Conservation (phyloP, 1,140 invertebrate genomes). For the Leptestheria dahalacensis region DNA sequence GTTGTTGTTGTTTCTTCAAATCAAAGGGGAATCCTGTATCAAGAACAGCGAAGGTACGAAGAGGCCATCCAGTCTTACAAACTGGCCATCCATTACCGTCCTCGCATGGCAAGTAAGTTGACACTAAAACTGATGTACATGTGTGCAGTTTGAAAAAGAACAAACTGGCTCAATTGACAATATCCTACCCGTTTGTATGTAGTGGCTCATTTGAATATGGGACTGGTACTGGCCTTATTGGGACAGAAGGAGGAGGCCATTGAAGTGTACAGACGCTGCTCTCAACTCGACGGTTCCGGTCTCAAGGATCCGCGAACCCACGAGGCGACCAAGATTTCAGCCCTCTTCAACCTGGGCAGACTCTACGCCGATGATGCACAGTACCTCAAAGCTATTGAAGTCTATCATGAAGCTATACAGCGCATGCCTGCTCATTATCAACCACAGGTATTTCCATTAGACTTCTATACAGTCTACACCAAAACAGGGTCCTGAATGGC, state of each 20-base stretch:
- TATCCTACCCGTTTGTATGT: conserved; percentile 19
- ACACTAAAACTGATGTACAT: neutral
- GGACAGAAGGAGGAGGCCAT: conserved; percentile 70
- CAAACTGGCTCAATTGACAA: no score
- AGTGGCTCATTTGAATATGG: conserved; percentile 93
- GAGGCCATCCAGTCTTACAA: conserved; percentile 85
- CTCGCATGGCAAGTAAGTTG: conserved; percentile 81
- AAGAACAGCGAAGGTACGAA: conserved; percentile 70
- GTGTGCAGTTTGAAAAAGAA: no score
- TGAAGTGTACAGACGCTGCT: conserved; percentile 60
- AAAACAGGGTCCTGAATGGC: no score
- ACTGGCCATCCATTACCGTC: conserved; percentile 80
- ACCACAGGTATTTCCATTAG: conserved; percentile 42
- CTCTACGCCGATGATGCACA: conserved; percentile 74
- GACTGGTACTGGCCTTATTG: conserved; percentile 63
- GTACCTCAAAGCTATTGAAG: conserved; percentile 66
- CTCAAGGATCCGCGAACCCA: conserved; percentile 79
- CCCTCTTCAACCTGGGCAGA: conserved; percentile 76
- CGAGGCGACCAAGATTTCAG: conserved; percentile 74
- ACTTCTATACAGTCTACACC: neutral
- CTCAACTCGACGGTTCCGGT: conserved; percentile 64
- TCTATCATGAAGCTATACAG: conserved; percentile 70
- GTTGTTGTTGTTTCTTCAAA: conserved; percentile 27
- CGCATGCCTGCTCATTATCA: conserved; percentile 64
- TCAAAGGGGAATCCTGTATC: conserved; percentile 82